Conservation (phyloP, 2,888 invertebrate genomes). For the Lithophane leautieri region DNA sequence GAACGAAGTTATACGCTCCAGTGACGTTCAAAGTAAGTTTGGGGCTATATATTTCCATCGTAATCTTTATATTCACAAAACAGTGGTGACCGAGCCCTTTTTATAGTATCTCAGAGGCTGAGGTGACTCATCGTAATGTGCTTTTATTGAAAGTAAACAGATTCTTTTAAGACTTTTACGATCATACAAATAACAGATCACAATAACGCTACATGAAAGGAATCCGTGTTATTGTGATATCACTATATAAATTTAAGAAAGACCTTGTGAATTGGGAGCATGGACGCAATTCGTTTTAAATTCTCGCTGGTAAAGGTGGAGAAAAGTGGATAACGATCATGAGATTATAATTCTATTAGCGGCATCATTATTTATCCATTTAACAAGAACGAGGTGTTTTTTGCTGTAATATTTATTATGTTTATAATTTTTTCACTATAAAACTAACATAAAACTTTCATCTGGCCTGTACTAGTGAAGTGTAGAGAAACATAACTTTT, state of each 20-base stretch:
- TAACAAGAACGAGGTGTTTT: conserved; percentile 15
- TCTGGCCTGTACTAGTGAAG: background rate
- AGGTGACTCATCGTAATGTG: conserved; percentile 65
- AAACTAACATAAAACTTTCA: conserved; percentile 13
- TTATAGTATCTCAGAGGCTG: conserved; percentile 34
- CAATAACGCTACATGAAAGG: conserved; percentile 65
- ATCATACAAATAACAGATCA: conserved; percentile 62
- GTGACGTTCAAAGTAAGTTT: conserved; percentile 47
- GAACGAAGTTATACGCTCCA: conserved; percentile 47
- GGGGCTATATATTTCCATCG: conserved; percentile 60
- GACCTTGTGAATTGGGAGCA: conserved; percentile 55
- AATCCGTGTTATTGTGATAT: conserved; percentile 56
- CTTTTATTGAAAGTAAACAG: conserved; percentile 71
- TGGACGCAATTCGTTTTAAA: conserved; percentile 49
- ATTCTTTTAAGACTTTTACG: conserved; percentile 69
- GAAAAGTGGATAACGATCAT: conserved; percentile 34
- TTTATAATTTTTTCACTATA: background rate
- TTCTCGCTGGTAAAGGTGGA: conserved; percentile 26
- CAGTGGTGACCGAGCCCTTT: conserved; percentile 45
- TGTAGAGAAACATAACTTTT: conserved; percentile 23
- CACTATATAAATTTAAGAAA: conserved; percentile 54
- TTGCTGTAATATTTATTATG: conserved; percentile 10
- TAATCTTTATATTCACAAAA: conserved; percentile 61
- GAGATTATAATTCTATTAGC: conserved; percentile 45
- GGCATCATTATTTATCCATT: conserved; percentile 33